Evolutionary conservation across 2,888 invertebrate species (phyloP), one percentile per base, ranked within the genome.

Genomic region (Hoplodrina ambigua): DNA sequence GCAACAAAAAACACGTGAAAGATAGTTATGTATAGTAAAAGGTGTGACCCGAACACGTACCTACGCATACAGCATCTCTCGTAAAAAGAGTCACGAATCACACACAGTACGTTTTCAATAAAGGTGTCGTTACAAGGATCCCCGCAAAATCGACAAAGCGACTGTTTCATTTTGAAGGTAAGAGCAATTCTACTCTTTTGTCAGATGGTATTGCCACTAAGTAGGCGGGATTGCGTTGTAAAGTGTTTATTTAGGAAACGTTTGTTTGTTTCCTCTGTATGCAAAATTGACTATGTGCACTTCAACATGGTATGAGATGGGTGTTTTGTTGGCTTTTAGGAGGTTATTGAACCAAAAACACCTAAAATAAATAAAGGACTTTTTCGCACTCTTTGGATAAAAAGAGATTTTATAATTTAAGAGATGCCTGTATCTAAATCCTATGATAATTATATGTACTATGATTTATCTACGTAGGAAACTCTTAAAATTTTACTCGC

Each of bases 151-250:
- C 92, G 91, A 90, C 92, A 93, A 92, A 92, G 91, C 90, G 90
- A 89, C 90, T 92, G 93, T 93, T 93, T 93, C 91, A 93, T 92
- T 93, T 91, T 85, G 90, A 89, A 92, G 90, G 91, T 93, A 89
- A 90, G 91, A 90, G 92, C 92, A 92, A 94, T 94, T 93, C 89
- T 88, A 89, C 89, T 90, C 91, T 92, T 93, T 93, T 92, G 91
- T 92, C 89, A 89, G 89, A 90, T 90, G 90, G 89, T 92, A 93
- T 93, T 93, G 92, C 89, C 87, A 89, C 86, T 91, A 91, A 92
- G 92, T 90, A 92, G 91, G 92, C 91, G 89, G 88, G 87, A 89
- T 90, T 89, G 85, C 87, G 86, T 86, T 89, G 90, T 89, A 88
- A 89, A 90, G 87, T 89, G 90, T 85, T 87, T 85, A 85, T 86